Evolutionary conservation across 2,888 invertebrate genomes (phyloP).

Genomic region (Tetrapedia diversipes): DNA sequence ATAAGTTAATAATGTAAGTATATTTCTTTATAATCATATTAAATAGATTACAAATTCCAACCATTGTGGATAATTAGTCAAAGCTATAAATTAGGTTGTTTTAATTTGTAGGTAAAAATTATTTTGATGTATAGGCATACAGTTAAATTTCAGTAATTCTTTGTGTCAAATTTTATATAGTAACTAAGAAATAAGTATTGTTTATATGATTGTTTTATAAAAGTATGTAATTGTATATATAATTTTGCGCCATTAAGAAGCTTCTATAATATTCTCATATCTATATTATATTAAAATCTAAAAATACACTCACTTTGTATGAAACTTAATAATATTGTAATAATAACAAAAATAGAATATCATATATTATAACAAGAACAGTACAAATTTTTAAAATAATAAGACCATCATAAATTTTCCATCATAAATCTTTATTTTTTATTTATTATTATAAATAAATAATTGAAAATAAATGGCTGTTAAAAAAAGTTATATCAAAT

Average conservation of each 20-base stretch:
- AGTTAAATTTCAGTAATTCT: constrained; percentile 16
- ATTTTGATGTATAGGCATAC: not conserved
- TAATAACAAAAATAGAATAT: constrained; percentile 9
- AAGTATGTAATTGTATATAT: constrained; percentile 39
- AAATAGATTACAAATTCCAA: constrained; percentile 8
- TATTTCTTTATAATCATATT: constrained; percentile 11
- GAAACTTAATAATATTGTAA: constrained; percentile 23
- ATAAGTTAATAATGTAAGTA: constrained; percentile 27
- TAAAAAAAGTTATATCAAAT: not conserved
- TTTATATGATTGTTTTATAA: constrained; percentile 30
- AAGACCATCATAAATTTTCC: constrained; percentile 11
- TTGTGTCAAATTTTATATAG: constrained; percentile 3
- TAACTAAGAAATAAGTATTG: constrained; percentile 8
- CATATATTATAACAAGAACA: constrained; percentile 24
- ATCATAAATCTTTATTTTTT: constrained; percentile 13
- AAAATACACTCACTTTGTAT: constrained; percentile 26
- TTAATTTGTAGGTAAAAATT: constrained; percentile 16
- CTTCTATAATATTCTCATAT: constrained; percentile 21
- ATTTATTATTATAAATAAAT: constrained; percentile 23
- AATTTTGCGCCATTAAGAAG: constrained; percentile 29
- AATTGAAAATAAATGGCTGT: constrained; percentile 11
- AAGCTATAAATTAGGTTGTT: constrained; percentile 14
- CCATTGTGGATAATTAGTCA: constrained; percentile 22
- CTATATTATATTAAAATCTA: constrained; percentile 31
- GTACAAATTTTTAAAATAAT: constrained; percentile 41